Percentiles rank a stretch among this genome's conserved stretches.
Conservation (phyloP, 1,140 invertebrate species). For the Lucilia sericata region DNA sequence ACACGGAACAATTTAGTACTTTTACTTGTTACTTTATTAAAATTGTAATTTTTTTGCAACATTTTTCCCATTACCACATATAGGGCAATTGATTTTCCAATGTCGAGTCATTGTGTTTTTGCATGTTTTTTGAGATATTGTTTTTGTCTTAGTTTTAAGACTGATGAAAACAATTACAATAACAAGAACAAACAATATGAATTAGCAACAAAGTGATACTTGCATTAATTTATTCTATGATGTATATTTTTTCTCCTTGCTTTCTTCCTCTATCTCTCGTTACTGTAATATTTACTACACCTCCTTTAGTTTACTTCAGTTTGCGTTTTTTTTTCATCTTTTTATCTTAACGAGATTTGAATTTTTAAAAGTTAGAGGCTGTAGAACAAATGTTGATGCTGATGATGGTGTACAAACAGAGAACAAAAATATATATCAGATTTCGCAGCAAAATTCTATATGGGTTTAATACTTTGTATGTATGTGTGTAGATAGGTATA, state of each 20-base stretch:
- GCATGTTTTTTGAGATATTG: background rate
- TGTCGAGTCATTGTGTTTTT: background rate
- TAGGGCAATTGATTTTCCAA: too few relatives aligned
- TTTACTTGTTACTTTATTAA: too few relatives aligned
- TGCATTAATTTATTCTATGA: background rate
- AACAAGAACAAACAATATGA: background rate
- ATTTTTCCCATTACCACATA: too few relatives aligned
- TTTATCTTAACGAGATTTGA: slow-evolving; percentile 24
- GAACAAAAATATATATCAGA: background rate
- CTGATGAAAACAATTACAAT: background rate
- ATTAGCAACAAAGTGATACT: slow-evolving; percentile 20
- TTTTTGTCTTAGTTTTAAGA: background rate
- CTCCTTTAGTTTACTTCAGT: background rate
- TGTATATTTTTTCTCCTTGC: background rate
- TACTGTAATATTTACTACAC: too few relatives aligned
- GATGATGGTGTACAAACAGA: background rate
- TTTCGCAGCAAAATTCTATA: background rate
- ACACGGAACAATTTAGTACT: too few relatives aligned
- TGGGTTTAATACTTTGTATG: background rate
- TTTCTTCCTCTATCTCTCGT: background rate
- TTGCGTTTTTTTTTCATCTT: background rate
- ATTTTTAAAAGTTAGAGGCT: slow-evolving; percentile 7
- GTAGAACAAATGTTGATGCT: background rate
- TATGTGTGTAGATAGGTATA: background rate
- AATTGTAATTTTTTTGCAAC: too few relatives aligned